A percentile compares a stretch with the other conserved stretches of the same genome.
Conservation (phyloP, 2,113 vertebrate genomes). For the Cyprinus carpio region DNA sequence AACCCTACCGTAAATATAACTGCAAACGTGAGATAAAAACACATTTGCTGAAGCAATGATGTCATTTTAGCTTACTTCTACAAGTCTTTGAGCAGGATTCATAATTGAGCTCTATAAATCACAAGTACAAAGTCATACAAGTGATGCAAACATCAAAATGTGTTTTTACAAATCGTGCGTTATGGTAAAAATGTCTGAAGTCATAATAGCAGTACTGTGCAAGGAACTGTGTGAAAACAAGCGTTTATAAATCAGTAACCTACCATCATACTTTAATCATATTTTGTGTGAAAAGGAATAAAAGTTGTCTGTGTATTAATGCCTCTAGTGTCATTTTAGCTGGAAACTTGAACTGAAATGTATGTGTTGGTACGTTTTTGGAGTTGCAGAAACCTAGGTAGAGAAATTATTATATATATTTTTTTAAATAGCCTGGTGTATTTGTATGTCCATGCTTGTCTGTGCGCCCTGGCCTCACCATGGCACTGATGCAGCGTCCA, state of each 20-base stretch:
- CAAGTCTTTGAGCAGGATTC: too few species aligned
- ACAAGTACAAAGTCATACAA: too few species aligned
- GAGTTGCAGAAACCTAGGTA: neutral
- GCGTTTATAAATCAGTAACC: too few species aligned
- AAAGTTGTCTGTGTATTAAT: too few species aligned
- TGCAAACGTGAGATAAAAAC: too few species aligned
- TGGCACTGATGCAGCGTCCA: constrained; percentile 96
- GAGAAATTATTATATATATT: neutral
- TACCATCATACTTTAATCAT: too few species aligned
- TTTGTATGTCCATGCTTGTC: neutral
- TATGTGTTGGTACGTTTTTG: neutral
- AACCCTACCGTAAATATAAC: too few species aligned
- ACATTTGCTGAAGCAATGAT: too few species aligned
- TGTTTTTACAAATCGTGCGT: neutral
- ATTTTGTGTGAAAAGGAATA: too few species aligned
- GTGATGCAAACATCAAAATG: neutral
- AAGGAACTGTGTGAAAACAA: neutral
- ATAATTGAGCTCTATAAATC: too few species aligned
- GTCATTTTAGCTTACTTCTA: too few species aligned
- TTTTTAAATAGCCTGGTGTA: constrained; percentile 51
- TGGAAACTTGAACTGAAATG: neutral
- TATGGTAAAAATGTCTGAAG: neutral
- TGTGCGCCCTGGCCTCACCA: constrained; percentile 73
- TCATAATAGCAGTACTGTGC: neutral
- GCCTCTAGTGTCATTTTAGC: neutral